These are phyloP conservation scores for Hippopotamus amphibius DNA, from an alignment of 2,113 vertebrate species.

Conservation along the genomic window DNA sequence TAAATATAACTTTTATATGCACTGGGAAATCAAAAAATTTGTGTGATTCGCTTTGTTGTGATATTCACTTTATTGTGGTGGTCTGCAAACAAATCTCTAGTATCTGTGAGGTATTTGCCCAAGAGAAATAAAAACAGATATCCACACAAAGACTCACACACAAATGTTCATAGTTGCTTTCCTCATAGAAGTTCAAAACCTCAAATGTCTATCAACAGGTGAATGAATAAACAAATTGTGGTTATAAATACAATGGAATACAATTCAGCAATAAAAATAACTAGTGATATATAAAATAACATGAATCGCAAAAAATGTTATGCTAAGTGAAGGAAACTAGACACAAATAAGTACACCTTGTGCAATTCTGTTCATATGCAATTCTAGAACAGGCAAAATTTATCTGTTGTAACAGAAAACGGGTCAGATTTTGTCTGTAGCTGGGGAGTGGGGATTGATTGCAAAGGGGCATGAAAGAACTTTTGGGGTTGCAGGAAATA, in stretches of 20 bases:
- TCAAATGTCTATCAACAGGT: background rate
- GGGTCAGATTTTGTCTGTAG: background rate
- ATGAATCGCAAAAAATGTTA: background rate
- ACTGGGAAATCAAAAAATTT: too few relatives aligned
- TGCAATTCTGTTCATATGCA: background rate
- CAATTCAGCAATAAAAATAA: slow-evolving; percentile 1
- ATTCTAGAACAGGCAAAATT: slow-evolving; percentile 23
- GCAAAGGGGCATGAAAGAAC: background rate
- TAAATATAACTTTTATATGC: too few relatives aligned
- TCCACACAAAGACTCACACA: background rate
- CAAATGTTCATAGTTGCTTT: background rate
- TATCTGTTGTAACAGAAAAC: background rate
- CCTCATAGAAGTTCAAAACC: background rate
- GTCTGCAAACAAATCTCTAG: background rate
- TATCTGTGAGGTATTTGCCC: background rate
- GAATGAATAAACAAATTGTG: background rate
- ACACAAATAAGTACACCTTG: background rate
- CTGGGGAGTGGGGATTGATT: background rate
- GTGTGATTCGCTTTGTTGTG: too few relatives aligned
- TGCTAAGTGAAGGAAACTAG: background rate
- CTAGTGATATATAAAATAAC: background rate
- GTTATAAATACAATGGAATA: background rate
- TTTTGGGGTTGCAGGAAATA: background rate
- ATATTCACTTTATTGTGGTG: background rate
- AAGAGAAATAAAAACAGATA: slow-evolving; percentile 31